phyloP scores from a whole-genome alignment of 1,140 invertebrate species.

The Panagrolaimus sp. region DNA sequence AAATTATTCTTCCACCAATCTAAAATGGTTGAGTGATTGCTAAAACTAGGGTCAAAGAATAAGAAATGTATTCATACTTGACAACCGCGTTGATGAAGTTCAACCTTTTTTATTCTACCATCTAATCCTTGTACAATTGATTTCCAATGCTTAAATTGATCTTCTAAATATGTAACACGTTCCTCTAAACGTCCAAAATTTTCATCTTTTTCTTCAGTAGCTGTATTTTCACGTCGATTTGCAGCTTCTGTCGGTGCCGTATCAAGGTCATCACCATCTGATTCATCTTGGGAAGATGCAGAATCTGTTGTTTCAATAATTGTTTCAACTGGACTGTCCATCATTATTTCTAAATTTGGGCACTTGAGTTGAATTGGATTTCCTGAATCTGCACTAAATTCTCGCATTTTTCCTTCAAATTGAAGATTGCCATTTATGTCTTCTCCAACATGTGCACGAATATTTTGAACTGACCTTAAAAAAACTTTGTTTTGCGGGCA shows the following conservation, averaged over 20 bases:
- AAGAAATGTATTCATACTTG: background rate
- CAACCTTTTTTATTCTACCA: constrained; percentile 21
- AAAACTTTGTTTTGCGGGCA: background rate
- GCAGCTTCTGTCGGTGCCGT: background rate
- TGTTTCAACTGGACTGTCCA: constrained; percentile 13
- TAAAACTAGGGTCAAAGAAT: background rate
- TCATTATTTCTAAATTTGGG: constrained; percentile 13
- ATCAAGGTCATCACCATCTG: background rate
- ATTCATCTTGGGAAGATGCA: background rate
- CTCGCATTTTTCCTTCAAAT: constrained; percentile 12
- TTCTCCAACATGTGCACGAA: background rate
- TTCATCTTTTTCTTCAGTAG: background rate
- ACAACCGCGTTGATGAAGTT: constrained; percentile 39
- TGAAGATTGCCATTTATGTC: background rate
- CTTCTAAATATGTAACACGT: constrained; percentile 1
- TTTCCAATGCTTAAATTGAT: constrained; percentile 6
- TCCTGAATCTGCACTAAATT: constrained; percentile 7
- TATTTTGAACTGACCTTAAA: constrained; percentile 5
- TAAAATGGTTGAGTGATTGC: constrained; percentile 15
- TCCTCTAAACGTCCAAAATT: background rate
- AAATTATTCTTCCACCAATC: constrained; percentile 24
- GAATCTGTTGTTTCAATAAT: constrained; percentile 1
- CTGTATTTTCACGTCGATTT: constrained; percentile 7
- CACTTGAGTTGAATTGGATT: constrained; percentile 8
- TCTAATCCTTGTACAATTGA: constrained; percentile 15